These are phyloP conservation scores for Scytalopus superciliaris DNA, from an alignment of 2,113 vertebrate species.

Conservation along the genomic window DNA sequence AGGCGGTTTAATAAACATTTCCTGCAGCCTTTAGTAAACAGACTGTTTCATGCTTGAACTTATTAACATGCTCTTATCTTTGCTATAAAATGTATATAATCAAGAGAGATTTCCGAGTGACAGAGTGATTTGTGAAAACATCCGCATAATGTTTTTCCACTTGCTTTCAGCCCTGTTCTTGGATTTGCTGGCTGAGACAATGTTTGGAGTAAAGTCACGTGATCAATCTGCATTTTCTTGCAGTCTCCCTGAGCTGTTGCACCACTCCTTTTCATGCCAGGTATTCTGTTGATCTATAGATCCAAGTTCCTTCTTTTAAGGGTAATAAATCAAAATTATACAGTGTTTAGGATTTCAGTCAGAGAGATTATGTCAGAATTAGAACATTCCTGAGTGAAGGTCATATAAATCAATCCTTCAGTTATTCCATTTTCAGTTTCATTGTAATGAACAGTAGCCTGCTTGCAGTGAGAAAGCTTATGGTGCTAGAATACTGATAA, in stretches of 20 bases:
- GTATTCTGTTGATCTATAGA: conserved; percentile 32
- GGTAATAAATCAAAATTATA: conserved; percentile 53
- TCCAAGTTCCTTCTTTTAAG: neutral
- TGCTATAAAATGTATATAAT: conserved; percentile 6
- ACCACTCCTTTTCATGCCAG: conserved; percentile 5
- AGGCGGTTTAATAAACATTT: conserved; percentile 11
- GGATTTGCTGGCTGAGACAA: conserved; percentile 51
- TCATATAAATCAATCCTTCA: conserved; percentile 60
- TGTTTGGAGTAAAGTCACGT: conserved; percentile 56
- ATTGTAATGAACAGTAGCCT: conserved; percentile 53
- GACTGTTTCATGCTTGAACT: neutral
- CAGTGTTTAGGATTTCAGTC: conserved; percentile 45
- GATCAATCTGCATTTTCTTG: conserved; percentile 64
- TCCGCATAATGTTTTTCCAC: conserved; percentile 35
- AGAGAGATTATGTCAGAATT: conserved; percentile 62
- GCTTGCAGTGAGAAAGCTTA: conserved; percentile 56
- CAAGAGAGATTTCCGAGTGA: neutral
- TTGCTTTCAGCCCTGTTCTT: neutral
- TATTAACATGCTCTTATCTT: neutral
- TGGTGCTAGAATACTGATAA: conserved; percentile 68
- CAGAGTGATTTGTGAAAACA: conserved; percentile 13
- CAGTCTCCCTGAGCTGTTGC: conserved; percentile 40
- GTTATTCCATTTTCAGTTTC: conserved; percentile 58
- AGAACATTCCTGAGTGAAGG: conserved; percentile 45
- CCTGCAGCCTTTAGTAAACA: conserved; percentile 10